phyloP scores from a whole-genome alignment of 2,113 vertebrate species.

The Perca schrenkii region DNA sequence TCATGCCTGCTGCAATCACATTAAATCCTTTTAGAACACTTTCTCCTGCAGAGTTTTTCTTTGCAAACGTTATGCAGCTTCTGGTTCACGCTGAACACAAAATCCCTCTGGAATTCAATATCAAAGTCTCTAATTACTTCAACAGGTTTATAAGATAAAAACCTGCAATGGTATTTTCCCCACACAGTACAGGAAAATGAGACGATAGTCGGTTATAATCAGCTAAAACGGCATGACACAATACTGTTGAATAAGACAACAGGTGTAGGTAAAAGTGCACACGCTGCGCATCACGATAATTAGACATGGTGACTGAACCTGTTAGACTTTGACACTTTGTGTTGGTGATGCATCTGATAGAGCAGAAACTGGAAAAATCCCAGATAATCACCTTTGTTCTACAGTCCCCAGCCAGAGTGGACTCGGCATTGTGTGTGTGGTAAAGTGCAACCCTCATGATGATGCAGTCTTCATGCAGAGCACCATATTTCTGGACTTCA shows the following conservation, averaged over 20 bases:
- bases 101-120: constrained; percentile 49
- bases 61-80: neutral
- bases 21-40: neutral
- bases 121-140: constrained; percentile 19
- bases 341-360: neutral
- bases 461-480: neutral
- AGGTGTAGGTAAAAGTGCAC: neutral
- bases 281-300: neutral
- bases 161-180: constrained; percentile 23
- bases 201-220: neutral
- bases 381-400: neutral
- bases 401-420: neutral
- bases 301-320: neutral
- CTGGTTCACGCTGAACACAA: neutral
- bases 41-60: constrained; percentile 11
- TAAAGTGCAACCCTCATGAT: neutral
- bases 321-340: constrained; percentile 1
- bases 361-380: neutral
- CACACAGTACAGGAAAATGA: neutral
- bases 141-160: constrained; percentile 32
- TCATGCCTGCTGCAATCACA: constrained; percentile 1
- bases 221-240: neutral
- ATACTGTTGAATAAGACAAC: neutral
- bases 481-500: neutral
- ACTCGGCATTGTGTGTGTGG: neutral